Evolutionary conservation across 2,113 vertebrate genomes (phyloP).

Genomic region (Galbula dea): DNA sequence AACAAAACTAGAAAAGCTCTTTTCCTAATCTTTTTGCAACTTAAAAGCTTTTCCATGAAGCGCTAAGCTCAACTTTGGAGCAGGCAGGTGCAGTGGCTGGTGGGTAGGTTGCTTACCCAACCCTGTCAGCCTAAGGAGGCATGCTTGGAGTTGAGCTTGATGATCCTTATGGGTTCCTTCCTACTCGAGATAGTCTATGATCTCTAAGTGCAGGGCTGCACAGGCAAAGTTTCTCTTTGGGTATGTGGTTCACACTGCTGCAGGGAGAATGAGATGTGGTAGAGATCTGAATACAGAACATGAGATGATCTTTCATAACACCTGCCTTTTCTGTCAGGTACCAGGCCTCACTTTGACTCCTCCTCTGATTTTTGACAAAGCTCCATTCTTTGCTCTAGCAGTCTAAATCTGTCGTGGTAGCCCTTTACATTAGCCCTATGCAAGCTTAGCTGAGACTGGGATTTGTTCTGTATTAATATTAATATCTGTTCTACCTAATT

Average conservation of each 20-base stretch:
- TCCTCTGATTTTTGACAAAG: neutral
- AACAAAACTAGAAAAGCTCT: neutral
- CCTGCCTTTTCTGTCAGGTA: neutral
- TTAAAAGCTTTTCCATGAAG: neutral
- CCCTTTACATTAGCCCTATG: neutral
- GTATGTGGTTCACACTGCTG: rapidly evolving
- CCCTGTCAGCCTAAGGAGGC: rapidly evolving
- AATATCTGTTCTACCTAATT: slow-evolving; percentile 14
- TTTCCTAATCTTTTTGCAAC: neutral
- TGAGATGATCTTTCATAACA: neutral
- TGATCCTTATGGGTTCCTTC: neutral
- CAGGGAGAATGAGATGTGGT: rapidly evolving
- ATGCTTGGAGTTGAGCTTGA: rapidly evolving
- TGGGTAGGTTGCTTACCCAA: neutral
- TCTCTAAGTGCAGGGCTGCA: neutral
- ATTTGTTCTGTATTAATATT: slow-evolving; percentile 11
- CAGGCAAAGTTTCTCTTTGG: rapidly evolving
- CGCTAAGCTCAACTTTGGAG: neutral
- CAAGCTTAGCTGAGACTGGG: neutral
- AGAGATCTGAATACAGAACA: neutral
- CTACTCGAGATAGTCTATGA: rapidly evolving
- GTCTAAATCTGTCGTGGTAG: neutral
- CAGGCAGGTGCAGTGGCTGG: neutral
- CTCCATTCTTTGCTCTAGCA: neutral
- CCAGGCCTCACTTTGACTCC: neutral